These are phyloP conservation scores for Lasioglossum vierecki DNA, from an alignment of 2,888 invertebrate genomes.

Conservation along the genomic window DNA sequence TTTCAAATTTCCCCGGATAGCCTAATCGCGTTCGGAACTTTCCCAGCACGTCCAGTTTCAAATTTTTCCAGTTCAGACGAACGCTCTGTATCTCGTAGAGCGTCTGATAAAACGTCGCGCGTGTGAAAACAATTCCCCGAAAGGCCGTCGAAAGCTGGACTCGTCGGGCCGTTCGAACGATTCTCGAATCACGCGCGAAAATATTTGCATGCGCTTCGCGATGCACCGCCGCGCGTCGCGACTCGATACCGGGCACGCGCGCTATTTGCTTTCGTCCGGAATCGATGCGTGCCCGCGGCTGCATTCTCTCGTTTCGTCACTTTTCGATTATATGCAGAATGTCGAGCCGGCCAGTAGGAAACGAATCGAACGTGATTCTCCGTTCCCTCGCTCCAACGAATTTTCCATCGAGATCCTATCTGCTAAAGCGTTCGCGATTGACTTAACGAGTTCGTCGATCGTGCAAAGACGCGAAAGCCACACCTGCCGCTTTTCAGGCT, in stretches of 20 bases:
- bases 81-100: background rate
- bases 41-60: background rate
- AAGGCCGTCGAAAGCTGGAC: slow-evolving; percentile 4
- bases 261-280: slow-evolving; percentile 27
- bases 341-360: background rate
- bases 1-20: background rate
- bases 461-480: slow-evolving; percentile 41
- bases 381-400: slow-evolving; percentile 1
- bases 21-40: background rate
- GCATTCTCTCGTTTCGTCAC: background rate
- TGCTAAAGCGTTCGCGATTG: background rate
- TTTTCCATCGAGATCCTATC: background rate
- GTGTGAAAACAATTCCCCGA: background rate
- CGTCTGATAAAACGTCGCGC: background rate
- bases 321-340: background rate
- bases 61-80: background rate
- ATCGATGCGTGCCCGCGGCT: background rate
- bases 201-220: background rate
- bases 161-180: background rate
- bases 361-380: background rate
- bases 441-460: slow-evolving; percentile 45
- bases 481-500: slow-evolving; percentile 33
- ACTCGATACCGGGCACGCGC: background rate
- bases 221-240: slow-evolving; percentile 1
- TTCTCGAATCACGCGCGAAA: slow-evolving; percentile 1